Conservation (phyloP, 1,140 invertebrate species). For the Antheraea mylitta region DNA sequence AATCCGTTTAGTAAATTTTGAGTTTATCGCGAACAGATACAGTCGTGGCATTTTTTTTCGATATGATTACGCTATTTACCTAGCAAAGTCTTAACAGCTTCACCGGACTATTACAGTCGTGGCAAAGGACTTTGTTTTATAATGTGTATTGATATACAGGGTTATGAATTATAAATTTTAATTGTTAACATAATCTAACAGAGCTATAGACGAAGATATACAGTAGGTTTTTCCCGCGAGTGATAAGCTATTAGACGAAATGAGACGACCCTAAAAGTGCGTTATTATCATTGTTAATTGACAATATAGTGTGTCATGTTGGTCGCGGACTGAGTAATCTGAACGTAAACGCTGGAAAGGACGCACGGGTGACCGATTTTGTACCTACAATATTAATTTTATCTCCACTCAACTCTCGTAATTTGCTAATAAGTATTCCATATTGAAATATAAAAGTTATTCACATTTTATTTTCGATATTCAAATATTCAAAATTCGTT, state of each 20-base stretch:
- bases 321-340: constrained; percentile 59
- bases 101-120: too few relatives aligned
- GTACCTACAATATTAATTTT: not conserved
- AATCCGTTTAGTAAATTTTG: too few relatives aligned
- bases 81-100: too few relatives aligned
- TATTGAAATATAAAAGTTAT: not conserved
- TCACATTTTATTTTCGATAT: not conserved
- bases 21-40: too few relatives aligned
- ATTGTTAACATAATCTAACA: too few relatives aligned
- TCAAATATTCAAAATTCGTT: constrained; percentile 1
- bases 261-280: constrained; percentile 49
- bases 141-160: too few relatives aligned
- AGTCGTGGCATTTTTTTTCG: too few relatives aligned
- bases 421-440: not conserved
- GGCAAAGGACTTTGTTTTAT: too few relatives aligned
- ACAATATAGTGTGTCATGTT: constrained; percentile 65
- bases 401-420: not conserved
- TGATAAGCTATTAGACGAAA: not conserved
- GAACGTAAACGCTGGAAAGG: constrained; percentile 32
- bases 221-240: too few relatives aligned
- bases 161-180: too few relatives aligned
- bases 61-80: too few relatives aligned
- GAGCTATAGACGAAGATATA: too few relatives aligned
- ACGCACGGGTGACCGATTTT: constrained; percentile 27
- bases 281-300: constrained; percentile 61